Percentiles rank a stretch among this genome's conserved stretches.
Evolutionary conservation across 1,140 invertebrate genomes (phyloP).

Genomic region (Drosophila bifasciata): DNA sequence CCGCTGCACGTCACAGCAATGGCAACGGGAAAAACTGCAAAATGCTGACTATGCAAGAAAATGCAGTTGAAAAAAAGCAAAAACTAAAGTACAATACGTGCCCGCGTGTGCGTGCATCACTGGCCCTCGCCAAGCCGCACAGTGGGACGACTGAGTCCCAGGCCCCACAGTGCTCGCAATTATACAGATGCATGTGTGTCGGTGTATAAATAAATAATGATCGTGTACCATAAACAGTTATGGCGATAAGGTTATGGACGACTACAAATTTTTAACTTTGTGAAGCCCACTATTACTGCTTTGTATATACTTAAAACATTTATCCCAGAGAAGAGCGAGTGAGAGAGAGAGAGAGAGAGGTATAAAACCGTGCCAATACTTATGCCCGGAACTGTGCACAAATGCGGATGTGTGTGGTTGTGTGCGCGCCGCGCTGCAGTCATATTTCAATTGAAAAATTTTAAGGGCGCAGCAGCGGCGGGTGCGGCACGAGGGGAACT

Average conservation of each 20-base stretch:
- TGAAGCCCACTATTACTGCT: not conserved
- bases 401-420: constrained; percentile 48
- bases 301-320: not conserved
- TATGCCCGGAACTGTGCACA: constrained; percentile 30
- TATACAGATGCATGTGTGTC: constrained; percentile 2
- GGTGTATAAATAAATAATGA: constrained; percentile 35
- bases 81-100: constrained; percentile 49
- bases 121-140: constrained; percentile 9
- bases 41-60: constrained; percentile 82
- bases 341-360: not conserved
- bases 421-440: constrained; percentile 56
- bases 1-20: constrained; percentile 56
- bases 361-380: constrained; percentile 25
- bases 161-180: constrained; percentile 19
- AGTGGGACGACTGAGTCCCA: constrained; percentile 33
- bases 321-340: not conserved
- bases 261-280: constrained; percentile 3
- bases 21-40: constrained; percentile 50
- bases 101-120: constrained; percentile 51
- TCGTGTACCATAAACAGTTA: constrained; percentile 28
- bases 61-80: constrained; percentile 59
- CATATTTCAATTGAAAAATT: constrained; percentile 75
- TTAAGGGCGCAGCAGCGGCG: constrained; percentile 59
- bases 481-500: constrained; percentile 2
- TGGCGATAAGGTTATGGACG: constrained; percentile 26